Conservation (phyloP, 2,113 vertebrate genomes). For the Entomyzon cyanotis region DNA sequence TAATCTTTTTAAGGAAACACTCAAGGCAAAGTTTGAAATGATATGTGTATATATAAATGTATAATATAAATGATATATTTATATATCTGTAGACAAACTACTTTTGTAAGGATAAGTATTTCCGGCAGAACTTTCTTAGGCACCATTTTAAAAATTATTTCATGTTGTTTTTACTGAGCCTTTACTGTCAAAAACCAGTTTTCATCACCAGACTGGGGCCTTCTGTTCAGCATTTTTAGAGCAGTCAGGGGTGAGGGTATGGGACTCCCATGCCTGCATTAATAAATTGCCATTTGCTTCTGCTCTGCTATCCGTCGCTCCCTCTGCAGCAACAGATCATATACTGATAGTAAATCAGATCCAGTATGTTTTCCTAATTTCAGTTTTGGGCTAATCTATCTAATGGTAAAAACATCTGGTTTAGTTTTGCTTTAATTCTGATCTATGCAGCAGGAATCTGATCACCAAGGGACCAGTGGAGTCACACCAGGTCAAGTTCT, state of each 20-base stretch:
- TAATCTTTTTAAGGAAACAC: not conserved
- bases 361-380: constrained; percentile 76
- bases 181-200: constrained; percentile 58
- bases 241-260: constrained; percentile 67
- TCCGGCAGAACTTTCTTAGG: not conserved
- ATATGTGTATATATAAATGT: not conserved
- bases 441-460: constrained; percentile 71
- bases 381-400: constrained; percentile 68
- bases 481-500: constrained; percentile 70
- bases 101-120: constrained; percentile 18
- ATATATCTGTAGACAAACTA: not conserved
- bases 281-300: constrained; percentile 66
- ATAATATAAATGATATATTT: no score
- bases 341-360: constrained; percentile 76
- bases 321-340: constrained; percentile 62
- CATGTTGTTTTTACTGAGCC: constrained; percentile 44
- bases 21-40: not conserved
- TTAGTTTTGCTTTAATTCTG: constrained; percentile 73
- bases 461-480: constrained; percentile 67
- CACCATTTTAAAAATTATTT: constrained; percentile 30
- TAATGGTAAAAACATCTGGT: constrained; percentile 80
- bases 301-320: constrained; percentile 31
- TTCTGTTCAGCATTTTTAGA: constrained; percentile 76
- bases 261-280: constrained; percentile 50
- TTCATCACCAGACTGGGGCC: constrained; percentile 66